Base-by-base conservation (phyloP, 2,113 vertebrate genomes). In the Phaetusa simplex region DNA sequence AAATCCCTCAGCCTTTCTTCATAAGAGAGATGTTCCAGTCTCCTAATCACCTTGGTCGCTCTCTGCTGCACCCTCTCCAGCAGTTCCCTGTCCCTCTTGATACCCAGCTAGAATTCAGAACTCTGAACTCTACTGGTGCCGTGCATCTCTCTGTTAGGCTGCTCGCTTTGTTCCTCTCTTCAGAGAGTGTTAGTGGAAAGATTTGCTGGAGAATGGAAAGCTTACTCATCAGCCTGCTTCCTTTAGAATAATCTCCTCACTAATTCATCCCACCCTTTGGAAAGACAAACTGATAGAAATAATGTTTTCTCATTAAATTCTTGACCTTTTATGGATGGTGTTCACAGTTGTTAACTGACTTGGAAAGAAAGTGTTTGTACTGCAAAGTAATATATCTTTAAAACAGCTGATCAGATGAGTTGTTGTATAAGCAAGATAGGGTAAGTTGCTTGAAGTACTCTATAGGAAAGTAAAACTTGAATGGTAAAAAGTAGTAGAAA, bases 291-390 rank as follows among this genome's bases (percentile, higher is more conserved):
- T 62, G 67, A 77, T 96, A 86, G 70, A 92, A 94, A 50, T 65
- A 61, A 90, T 80, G 45, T 96, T 93, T 94, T 90, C 24, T 82
- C 15, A 22, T 86, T 12, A 49, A 86, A 86, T 94, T 95, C 53
- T 92, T 92, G 61, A 59, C 85, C 49, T 93, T 92, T 94, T 80
- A 53, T 90, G 66, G 21, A 15, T 91, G 5, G 3, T 82, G 34
- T 79, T 95, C 85, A 26, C 72, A 80, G 40, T 64, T 85, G 82
- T 85, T 85, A 89, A 82, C 8, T 73, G 40, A n/a, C 45, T 77
- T 9, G 8, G 36, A 43, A 76, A 49, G 26, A 38, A 72, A 69
- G 29, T 32, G 40, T 76, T 93, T 86, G 8, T 67, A 70, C 40
- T 90, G 38, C 29, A 23, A 62, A 79, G 65, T 79, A 85, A 45